These are phyloP conservation scores for Drosophila lini DNA, from an alignment of 1,140 invertebrate species.

Conservation along the genomic window DNA sequence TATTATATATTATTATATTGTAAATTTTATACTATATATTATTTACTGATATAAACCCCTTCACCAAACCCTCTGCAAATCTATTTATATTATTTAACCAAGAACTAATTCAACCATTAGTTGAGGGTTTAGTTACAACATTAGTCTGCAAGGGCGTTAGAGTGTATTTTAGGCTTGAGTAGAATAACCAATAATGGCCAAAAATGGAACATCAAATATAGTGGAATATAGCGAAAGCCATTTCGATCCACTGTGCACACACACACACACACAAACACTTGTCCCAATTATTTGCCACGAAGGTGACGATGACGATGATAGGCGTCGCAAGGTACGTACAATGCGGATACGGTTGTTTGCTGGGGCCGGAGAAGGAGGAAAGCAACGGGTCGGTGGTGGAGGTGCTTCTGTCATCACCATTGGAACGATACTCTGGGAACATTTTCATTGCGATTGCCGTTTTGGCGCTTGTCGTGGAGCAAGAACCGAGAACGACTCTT, in stretches of 20 bases:
- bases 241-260: slow-evolving; percentile 14
- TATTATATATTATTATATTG: not conserved
- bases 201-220: slow-evolving; percentile 17
- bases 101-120: not conserved
- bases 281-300: slow-evolving; percentile 10
- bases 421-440: slow-evolving; percentile 15
- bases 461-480: slow-evolving; percentile 18
- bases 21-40: not conserved
- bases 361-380: not conserved
- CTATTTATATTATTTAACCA: not conserved
- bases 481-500: slow-evolving; percentile 27
- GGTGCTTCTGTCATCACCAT: slow-evolving; percentile 17
- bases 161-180: not conserved
- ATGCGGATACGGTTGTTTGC: slow-evolving; percentile 12
- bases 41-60: not conserved
- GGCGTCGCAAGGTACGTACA: slow-evolving; percentile 9
- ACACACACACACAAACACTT: slow-evolving; percentile 1
- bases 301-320: slow-evolving; percentile 10
- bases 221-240: not conserved
- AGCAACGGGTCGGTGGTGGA: not conserved
- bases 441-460: slow-evolving; percentile 61
- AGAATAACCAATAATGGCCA: slow-evolving; percentile 10
- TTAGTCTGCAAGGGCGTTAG: not conserved
- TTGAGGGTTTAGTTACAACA: not conserved
- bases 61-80: not conserved